Conservation (phyloP, 1,140 invertebrate genomes). For the Heterodera carotae region DNA sequence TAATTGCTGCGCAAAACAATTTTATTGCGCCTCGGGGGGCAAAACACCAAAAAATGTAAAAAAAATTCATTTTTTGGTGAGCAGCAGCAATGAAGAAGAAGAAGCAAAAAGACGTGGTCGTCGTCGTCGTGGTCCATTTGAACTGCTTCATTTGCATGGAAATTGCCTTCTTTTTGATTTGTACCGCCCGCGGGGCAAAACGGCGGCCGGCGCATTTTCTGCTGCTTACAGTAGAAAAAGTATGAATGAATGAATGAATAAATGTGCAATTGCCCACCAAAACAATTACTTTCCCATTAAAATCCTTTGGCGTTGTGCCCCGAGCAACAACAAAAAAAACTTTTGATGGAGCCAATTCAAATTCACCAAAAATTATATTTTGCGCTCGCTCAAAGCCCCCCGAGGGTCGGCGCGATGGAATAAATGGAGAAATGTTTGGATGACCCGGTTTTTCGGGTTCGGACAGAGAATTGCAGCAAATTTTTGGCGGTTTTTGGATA, state of each 20-base stretch:
- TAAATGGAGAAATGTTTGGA: not conserved
- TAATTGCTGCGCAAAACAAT: not conserved
- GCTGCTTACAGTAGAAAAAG: not conserved
- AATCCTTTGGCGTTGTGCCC: not conserved
- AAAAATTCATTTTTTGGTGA: not conserved
- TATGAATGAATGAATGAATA: not conserved
- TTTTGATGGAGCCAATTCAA: slow-evolving; percentile 1
- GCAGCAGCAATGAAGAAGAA: not conserved
- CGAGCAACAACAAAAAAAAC: not conserved
- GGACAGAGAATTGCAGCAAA: slow-evolving; percentile 1
- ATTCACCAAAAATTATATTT: not conserved
- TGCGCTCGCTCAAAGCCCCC: not conserved
- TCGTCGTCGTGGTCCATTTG: no score
- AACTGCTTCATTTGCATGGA: not conserved
- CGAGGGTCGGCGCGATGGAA: not conserved
- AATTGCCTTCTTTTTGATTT: slow-evolving; percentile 3
- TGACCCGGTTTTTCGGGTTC: slow-evolving; percentile 14
- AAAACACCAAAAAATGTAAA: not conserved
- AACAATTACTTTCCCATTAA: not conserved
- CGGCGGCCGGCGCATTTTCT: not conserved
- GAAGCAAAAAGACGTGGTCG: not conserved
- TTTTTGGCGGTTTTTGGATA: slow-evolving; percentile 5
- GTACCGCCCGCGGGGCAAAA: not conserved
- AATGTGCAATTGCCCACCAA: not conserved
- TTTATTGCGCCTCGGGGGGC: not conserved